Conservation (phyloP, 2,113 vertebrate genomes). For the Probosciger aterrimus region DNA sequence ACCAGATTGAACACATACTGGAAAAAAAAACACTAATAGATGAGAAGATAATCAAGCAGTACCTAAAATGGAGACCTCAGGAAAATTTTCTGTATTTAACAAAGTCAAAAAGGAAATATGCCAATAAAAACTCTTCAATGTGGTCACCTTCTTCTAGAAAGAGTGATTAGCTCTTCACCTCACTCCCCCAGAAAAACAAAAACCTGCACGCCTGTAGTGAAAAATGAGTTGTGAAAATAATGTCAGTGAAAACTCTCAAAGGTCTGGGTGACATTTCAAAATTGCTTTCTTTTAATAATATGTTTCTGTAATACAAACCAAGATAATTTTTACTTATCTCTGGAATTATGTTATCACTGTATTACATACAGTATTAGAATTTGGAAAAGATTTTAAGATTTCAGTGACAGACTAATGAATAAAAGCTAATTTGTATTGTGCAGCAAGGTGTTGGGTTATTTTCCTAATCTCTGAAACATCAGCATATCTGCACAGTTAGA, state of each 20-base stretch:
- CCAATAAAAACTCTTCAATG: background rate
- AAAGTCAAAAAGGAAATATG: background rate
- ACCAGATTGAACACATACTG: background rate
- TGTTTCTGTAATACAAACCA: background rate
- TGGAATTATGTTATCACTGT: background rate
- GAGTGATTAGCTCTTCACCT: rapidly evolving
- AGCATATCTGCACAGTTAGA: background rate
- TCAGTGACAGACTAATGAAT: background rate
- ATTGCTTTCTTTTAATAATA: background rate
- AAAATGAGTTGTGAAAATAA: background rate
- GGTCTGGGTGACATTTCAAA: background rate
- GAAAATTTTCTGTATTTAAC: background rate
- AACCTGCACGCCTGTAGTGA: background rate
- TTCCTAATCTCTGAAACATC: background rate
- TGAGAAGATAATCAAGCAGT: background rate
- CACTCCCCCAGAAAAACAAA: rapidly evolving
- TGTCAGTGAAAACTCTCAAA: background rate
- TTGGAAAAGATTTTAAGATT: background rate
- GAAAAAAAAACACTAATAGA: background rate
- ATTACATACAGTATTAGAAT: background rate
- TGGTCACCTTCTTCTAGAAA: background rate
- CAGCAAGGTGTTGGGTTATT: background rate
- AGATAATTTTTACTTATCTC: background rate
- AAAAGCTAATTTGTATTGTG: background rate
- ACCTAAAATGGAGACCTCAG: background rate